Conservation (phyloP, 2,797 vertebrate genomes). For the Cottoperca gobio region DNA sequence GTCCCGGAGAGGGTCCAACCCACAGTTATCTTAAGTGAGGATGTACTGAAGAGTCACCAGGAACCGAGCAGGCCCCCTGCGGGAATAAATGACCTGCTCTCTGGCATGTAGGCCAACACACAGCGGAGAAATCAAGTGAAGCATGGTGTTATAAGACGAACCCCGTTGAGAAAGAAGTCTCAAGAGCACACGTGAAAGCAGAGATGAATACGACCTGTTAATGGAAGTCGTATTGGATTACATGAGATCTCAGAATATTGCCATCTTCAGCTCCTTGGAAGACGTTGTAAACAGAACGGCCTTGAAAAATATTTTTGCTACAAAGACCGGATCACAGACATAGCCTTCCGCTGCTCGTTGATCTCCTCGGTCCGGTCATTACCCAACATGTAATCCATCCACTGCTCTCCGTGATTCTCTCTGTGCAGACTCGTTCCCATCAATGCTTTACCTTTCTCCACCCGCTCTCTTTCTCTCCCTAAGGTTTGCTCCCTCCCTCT, state of each 20-base stretch:
- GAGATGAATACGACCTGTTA: conserved; percentile 23
- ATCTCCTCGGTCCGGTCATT: conserved; percentile 39
- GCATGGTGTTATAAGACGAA: conserved; percentile 41
- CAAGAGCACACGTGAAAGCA: conserved; percentile 2
- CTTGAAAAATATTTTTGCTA: conserved; percentile 48
- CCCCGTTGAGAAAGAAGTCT: conserved; percentile 10
- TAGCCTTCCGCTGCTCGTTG: conserved; percentile 21
- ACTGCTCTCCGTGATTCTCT: conserved; percentile 48
- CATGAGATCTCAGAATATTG: conserved; percentile 14
- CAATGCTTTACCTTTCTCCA: conserved; percentile 57
- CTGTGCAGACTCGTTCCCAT: conserved; percentile 53
- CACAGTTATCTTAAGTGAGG: conserved; percentile 34
- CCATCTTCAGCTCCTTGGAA: conserved; percentile 29
- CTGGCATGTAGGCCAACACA: conserved; percentile 36
- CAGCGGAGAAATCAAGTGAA: conserved; percentile 37
- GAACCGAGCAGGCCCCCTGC: conserved; percentile 40
- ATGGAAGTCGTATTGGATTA: conserved; percentile 17
- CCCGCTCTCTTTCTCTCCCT: conserved; percentile 47
- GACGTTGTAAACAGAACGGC: conserved; percentile 13
- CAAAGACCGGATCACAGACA: conserved; percentile 23
- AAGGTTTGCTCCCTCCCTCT: conserved; percentile 57
- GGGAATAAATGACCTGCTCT: conserved; percentile 50
- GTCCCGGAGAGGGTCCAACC: conserved; percentile 47
- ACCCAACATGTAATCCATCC: conserved; percentile 54
- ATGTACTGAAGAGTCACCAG: conserved; percentile 24